Conservation (phyloP, 2,797 vertebrate species). For the Pyrrhura leucotis region DNA sequence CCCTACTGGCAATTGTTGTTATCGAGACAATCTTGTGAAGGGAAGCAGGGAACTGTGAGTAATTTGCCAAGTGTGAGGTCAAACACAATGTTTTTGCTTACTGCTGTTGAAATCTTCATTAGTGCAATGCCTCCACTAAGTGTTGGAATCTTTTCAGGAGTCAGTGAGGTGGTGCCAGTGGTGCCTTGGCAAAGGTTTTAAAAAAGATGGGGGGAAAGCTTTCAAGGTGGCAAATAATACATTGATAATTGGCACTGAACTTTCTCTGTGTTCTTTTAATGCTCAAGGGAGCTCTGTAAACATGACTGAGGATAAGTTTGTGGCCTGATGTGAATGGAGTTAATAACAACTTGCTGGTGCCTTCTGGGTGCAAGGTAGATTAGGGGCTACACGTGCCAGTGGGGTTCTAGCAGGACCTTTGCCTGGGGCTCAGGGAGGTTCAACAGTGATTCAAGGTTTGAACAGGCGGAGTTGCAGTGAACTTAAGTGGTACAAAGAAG, state of each 20-base stretch:
- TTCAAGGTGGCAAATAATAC: background rate
- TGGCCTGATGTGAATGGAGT: background rate
- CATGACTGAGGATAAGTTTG: background rate
- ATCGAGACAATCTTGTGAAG: background rate
- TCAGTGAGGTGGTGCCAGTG: background rate
- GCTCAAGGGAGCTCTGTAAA: background rate
- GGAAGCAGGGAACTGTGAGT: background rate
- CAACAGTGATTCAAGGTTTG: background rate
- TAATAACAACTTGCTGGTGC: background rate
- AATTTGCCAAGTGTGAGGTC: slow-evolving; percentile 8
- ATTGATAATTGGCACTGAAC: background rate
- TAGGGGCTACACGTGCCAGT: background rate
- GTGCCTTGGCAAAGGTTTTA: background rate
- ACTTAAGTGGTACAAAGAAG: background rate
- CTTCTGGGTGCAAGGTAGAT: background rate
- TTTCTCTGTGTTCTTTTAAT: background rate
- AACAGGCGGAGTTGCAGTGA: background rate
- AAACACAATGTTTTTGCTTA: background rate
- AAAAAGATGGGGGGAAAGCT: background rate
- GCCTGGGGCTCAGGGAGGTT: background rate
- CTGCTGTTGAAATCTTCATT: background rate
- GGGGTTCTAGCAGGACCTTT: background rate
- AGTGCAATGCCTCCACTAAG: background rate
- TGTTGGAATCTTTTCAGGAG: background rate
- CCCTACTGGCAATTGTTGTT: background rate